Evolutionary conservation across 2,113 vertebrate species (phyloP).

Genomic region (Apodemus speciosus): DNA sequence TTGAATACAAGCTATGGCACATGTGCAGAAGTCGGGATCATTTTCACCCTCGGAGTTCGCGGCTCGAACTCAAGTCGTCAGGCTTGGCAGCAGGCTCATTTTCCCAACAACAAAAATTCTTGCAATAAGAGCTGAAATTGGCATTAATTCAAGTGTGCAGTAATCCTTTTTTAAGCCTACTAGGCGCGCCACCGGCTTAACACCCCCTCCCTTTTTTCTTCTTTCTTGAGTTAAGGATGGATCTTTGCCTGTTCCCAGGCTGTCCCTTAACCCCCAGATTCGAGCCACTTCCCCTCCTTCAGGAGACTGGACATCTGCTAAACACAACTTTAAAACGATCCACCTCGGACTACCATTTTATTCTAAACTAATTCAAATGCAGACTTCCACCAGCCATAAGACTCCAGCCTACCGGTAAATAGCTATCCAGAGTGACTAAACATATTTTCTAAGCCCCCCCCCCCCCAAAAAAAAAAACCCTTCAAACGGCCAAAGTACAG

Average conservation of each 20-base stretch:
- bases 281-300: background rate
- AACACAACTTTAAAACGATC: background rate
- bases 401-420: background rate
- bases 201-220: background rate
- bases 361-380: background rate
- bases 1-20: background rate
- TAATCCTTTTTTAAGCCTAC: background rate
- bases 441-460: constrained; percentile 42
- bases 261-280: background rate
- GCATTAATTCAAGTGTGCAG: background rate
- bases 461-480: background rate
- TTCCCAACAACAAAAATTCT: background rate
- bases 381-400: background rate
- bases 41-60: background rate
- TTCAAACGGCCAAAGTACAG: constrained; percentile 44
- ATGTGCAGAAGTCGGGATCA: background rate
- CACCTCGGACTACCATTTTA: background rate
- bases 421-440: constrained; percentile 15
- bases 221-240: background rate
- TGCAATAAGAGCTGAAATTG: background rate
- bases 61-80: background rate
- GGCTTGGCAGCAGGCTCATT: background rate
- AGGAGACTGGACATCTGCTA: background rate
- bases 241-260: background rate
- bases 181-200: background rate